Base-by-base conservation (phyloP, 2,113 vertebrate species). In the Reinhardtius hippoglossoides region DNA sequence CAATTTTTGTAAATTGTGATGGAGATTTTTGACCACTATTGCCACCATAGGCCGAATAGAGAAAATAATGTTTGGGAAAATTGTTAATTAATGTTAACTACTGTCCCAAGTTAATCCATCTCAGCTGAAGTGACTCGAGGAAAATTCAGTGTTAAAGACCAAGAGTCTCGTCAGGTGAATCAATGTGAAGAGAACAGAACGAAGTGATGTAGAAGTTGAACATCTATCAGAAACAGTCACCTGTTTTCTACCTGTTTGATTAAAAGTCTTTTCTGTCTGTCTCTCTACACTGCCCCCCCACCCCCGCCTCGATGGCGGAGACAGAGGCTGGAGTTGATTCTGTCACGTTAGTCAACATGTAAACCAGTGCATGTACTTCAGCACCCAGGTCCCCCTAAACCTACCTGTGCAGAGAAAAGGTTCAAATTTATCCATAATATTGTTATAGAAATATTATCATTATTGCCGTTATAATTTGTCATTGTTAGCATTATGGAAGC, bases 401-500 rank as follows among this genome's bases (percentile, higher is more conserved):
- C 84, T 88, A 91, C 88, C 89, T 89, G 93, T 94, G 93, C 93
- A 95, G 90, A 86, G 66, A 93, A 92, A 93, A 91, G 88, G 80
- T 90, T 83, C 24, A 88, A 84, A 87, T 83, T 68, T 85, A 88
- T 89, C 87, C 88, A 87, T 90, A 83, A 88, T 89, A 89, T 86
- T 92, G 86, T 93, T 90, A 79, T 91, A 92, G 93, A 89, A 92
- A 91, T 92, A 93, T 93, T 91, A 93, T 93, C 87, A 94, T 92
- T 89, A 93, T 95, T 92, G 92, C 93, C 94, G 93, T 94, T 94
- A 93, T 94, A 93, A 93, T 94, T 94, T 95, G 92, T 94, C 91
- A 92, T 90, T 88, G 91, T 95, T 94, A 94, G 94, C 91, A 93
- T 92, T 93, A 94, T 93, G 91, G 92, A 95, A 95, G 93, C 93